phyloP scores from a whole-genome alignment of 2,797 vertebrate genomes.

The Sciurus vulgaris region DNA sequence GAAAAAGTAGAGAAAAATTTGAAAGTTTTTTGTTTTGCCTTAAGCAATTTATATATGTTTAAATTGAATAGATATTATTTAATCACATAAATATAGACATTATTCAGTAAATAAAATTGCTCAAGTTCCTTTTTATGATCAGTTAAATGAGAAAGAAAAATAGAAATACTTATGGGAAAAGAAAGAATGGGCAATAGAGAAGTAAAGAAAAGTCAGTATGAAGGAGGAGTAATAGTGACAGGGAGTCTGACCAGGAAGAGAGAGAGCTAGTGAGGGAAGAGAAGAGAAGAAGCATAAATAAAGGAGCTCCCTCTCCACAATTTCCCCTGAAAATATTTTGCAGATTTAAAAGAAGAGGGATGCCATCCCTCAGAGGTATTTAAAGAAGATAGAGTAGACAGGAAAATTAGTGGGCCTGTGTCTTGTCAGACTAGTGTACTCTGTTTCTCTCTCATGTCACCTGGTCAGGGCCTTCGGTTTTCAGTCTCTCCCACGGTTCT shows the following conservation, averaged over 20 bases:
- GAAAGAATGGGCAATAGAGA: background rate
- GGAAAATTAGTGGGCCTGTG: background rate
- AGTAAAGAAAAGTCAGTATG: background rate
- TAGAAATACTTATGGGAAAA: background rate
- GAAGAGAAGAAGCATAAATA: background rate
- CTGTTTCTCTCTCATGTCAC: background rate
- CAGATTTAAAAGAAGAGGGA: background rate
- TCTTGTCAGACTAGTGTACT: background rate
- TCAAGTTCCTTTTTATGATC: background rate
- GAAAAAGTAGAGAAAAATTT: constrained; percentile 25
- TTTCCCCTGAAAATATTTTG: background rate
- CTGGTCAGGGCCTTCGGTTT: background rate
- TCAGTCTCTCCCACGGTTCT: background rate
- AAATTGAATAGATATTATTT: background rate
- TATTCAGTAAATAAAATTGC: constrained; percentile 22
- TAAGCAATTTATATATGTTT: constrained; percentile 25
- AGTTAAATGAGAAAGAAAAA: background rate
- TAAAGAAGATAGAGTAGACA: background rate
- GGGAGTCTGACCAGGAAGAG: background rate
- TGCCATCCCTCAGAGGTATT: background rate
- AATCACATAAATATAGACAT: background rate
- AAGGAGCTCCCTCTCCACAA: background rate
- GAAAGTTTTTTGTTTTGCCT: background rate
- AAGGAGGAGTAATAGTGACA: background rate
- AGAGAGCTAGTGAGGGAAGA: too few relatives aligned